A percentile compares a stretch with the other conserved stretches of the same genome.
These are phyloP conservation scores for Enteromius unitaeniatus DNA, from an alignment of 2,797 vertebrate species.

Conservation along the genomic window DNA sequence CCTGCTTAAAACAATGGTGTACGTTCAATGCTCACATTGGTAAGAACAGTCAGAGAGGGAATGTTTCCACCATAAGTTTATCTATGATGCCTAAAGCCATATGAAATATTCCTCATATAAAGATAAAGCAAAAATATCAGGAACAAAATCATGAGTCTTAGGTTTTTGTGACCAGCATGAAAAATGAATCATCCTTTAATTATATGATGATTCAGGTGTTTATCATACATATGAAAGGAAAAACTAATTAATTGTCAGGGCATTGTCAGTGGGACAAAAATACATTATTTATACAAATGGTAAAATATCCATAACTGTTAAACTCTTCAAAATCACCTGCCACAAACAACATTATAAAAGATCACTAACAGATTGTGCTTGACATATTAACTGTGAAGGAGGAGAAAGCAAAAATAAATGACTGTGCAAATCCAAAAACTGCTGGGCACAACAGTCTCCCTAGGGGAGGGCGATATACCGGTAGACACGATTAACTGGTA, in stretches of 20 bases:
- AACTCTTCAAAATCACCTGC: background rate
- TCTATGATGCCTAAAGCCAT: background rate
- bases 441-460: background rate
- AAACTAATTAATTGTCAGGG: too few relatives aligned
- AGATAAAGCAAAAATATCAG: background rate
- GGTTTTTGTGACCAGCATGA: background rate
- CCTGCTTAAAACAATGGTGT: background rate
- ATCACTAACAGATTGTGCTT: constrained; percentile 17
- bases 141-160: background rate
- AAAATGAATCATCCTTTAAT: background rate
- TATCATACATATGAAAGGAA: background rate
- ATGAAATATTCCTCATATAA: background rate
- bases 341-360: constrained; percentile 26
- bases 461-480: background rate
- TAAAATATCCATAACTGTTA: background rate
- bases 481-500: too few relatives aligned
- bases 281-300: background rate
- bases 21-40: background rate
- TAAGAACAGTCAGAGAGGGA: background rate
- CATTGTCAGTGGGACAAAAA: background rate
- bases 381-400: background rate
- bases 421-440: background rate
- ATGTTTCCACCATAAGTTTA: background rate
- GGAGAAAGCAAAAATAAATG: background rate
- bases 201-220: too few relatives aligned